Evolutionary conservation across 1,140 invertebrate genomes (phyloP), one percentile per base, ranked within the genome.

Genomic region (Anastrepha ludens): DNA sequence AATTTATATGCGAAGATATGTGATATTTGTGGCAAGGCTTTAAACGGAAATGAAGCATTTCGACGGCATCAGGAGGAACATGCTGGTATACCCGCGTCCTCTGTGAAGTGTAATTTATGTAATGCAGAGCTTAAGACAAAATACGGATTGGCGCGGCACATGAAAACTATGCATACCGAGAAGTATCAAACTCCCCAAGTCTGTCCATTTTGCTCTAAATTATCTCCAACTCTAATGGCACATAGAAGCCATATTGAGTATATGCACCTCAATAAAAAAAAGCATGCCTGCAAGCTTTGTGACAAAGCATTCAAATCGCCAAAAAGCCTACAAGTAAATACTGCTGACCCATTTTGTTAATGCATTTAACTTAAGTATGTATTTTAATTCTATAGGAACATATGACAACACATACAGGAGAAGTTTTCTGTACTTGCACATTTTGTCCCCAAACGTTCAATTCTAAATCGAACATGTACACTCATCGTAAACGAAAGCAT

Each of bases 401-500:
- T 74, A 90, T 93, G 89, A 90, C 92, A 11, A 92, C 92, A 3
- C 92, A 93, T 20, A 92, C 90, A 0, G 92, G 92, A 0, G 91
- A 92, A 81, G 89, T 90, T 6, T 58, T 93, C 11, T 93, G 93
- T 81, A 92, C 91, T n/a, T 93, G 92, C 74, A 90, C 91, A 3
- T 90, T 92, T 60, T 93, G 92, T 67, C 89, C 92, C 7, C 89
- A 91, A 86, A 93, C 91, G 7, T 93, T 93, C 85, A 92, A 91
- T 60, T 92, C 91, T 2, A 92, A 90, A 85, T 91, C 91, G 1
- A 93, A 93, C 41, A 92, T 93, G 92, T 91, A 93, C 88, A 89
- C 91, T 4, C 92, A 93, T 85, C 91, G 91, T 7, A 93, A 93
- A 85, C 91, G 91, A 78, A 88, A 90, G 62, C 92, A 93, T 85